Base-by-base conservation (phyloP, 2,113 vertebrate genomes). In the Haemorhous mexicanus region DNA sequence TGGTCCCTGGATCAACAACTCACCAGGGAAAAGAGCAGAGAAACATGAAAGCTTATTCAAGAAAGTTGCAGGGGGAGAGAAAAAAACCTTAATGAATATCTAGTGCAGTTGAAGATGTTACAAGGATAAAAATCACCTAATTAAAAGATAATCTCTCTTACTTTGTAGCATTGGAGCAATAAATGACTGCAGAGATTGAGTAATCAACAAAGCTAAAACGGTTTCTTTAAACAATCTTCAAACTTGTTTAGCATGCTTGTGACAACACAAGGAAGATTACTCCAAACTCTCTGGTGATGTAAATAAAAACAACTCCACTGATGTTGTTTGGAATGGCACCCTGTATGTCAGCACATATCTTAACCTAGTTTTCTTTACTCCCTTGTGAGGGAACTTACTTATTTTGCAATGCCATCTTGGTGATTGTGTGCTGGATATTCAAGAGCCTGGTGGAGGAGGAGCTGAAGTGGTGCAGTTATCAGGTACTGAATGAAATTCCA, bases 131-230 rank as follows among this genome's bases (percentile, higher is more conserved):
- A 97, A 87, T 87, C 82, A 96, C 84, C 86, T 95, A 96, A 95
- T 96, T 95, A 96, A 95, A 78, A 78, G 91, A 95, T 95, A 97
- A 97, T 94, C 90, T 97, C 58, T 96, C 74, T 90, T 92, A 87
- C 93, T 97, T 96, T 95, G 92, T 95, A 96, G 78, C 41, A 91
- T n/a, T 77, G 95, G 83, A 94, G 93, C 62, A 95, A 93, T 97
- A 96, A 96, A 95, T 73, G 84, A 89, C 89, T 95, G 52, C 73
- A 69, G 66, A 93, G 61, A 83, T 84, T 94, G 92, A 86, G 85
- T 93, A 95, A 95, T 95, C 84, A 96, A 87, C 90, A 95, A 89
- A 94, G 85, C 58, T 87, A 91, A 96, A 95, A 95, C 41, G 33
- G 64, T 61, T 80, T 90, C 92, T 94, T 95, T 93, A 96, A 92